phyloP scores from a whole-genome alignment of 92 coral and sea anemone species.

The Chrysogorgia sp. region DNA sequence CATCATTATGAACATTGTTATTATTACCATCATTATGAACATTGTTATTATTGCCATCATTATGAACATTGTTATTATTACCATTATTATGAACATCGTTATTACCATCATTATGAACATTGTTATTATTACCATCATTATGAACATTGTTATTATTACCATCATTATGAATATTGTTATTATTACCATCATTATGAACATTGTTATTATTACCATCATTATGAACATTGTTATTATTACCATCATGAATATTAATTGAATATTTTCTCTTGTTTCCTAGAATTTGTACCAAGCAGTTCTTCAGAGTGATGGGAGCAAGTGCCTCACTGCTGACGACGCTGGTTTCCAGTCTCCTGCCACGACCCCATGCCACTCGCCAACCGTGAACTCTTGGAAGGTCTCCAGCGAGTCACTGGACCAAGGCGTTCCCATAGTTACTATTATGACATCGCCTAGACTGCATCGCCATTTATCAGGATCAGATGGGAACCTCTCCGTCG shows the following conservation, averaged over 20 bases:
- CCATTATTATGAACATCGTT: too few species aligned
- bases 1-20: too few species aligned
- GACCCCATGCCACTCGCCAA: conserved; percentile 21
- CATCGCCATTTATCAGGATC: conserved; percentile 44
- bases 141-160: too few species aligned
- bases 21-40: too few species aligned
- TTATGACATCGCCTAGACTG: conserved; percentile 21
- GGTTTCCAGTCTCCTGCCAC: conserved; percentile 9
- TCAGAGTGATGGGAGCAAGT: conserved; percentile 27
- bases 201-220: too few species aligned
- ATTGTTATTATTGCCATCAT: too few species aligned
- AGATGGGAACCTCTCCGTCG: conserved; percentile 38
- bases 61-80: too few species aligned
- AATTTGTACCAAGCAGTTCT: conserved; percentile 36
- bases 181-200: too few species aligned
- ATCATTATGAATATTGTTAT: too few species aligned
- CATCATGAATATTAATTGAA: not conserved
- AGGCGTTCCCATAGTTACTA: conserved; percentile 15
- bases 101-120: too few species aligned
- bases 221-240: too few species aligned
- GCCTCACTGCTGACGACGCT: conserved; percentile 40
- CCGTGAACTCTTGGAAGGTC: conserved; percentile 13
- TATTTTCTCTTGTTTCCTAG: conserved; percentile 10
- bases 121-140: too few species aligned
- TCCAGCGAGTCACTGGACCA: conserved; percentile 17